Conservation (phyloP, 2,888 invertebrate genomes). For the Andrena bucephala region DNA sequence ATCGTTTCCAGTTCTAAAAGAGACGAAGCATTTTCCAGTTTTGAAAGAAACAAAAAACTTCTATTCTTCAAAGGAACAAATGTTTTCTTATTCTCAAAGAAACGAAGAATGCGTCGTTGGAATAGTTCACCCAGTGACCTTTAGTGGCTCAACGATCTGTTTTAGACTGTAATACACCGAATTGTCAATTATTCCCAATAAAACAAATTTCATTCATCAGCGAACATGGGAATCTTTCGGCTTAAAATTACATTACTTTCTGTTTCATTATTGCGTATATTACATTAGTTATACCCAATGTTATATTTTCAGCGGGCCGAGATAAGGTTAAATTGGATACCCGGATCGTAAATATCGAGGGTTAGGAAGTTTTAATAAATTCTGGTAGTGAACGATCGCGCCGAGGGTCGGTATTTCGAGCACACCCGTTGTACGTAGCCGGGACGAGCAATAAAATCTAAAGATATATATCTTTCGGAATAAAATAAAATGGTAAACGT, state of each 20-base stretch:
- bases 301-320: background rate
- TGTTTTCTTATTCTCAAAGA: too few species aligned
- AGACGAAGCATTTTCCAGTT: too few species aligned
- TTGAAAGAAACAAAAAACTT: too few species aligned
- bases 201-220: too few species aligned
- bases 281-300: background rate
- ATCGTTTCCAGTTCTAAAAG: too few species aligned
- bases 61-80: too few species aligned
- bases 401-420: constrained; percentile 29
- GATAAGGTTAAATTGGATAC: background rate
- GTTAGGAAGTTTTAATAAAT: constrained; percentile 56
- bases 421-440: constrained; percentile 36
- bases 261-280: background rate
- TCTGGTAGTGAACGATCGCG: background rate
- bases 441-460: constrained; percentile 74
- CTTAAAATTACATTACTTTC: background rate
- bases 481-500: constrained; percentile 82
- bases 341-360: constrained; percentile 21
- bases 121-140: too few species aligned
- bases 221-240: too few species aligned
- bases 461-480: constrained; percentile 78
- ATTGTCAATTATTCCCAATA: too few species aligned
- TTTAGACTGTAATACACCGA: too few species aligned
- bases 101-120: too few species aligned
- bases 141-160: too few species aligned